These are phyloP conservation scores for Drosophila tsacasi DNA, from an alignment of 1,140 invertebrate species.

Conservation along the genomic window DNA sequence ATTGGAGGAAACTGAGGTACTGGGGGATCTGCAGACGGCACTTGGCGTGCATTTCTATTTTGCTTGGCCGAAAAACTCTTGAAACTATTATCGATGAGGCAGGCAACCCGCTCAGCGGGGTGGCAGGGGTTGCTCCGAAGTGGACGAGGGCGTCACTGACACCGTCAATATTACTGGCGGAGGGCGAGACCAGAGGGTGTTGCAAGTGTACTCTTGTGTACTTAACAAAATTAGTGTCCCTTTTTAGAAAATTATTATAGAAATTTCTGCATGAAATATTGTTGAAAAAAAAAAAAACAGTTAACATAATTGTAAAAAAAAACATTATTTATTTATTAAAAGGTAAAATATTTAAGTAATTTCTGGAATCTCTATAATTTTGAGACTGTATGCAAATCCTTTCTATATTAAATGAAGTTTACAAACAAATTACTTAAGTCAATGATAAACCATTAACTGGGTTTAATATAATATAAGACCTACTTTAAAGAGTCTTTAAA, in stretches of 20 bases:
- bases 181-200: neutral
- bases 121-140: conserved; percentile 28
- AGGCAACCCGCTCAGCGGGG: neutral
- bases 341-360: too few relatives aligned
- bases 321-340: too few relatives aligned
- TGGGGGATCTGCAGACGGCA: conserved; percentile 47
- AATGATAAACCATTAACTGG: too few relatives aligned
- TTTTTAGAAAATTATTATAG: neutral
- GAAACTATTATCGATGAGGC: conserved; percentile 75
- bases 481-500: too few relatives aligned
- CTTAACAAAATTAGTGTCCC: neutral
- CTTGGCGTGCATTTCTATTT: conserved; percentile 68
- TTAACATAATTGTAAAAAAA: too few relatives aligned
- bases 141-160: conserved; percentile 61
- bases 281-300: neutral
- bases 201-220: neutral
- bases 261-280: neutral
- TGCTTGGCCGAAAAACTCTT: conserved; percentile 72
- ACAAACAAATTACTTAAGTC: neutral
- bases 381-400: rapidly evolving
- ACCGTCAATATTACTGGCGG: conserved; percentile 26
- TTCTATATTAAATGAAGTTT: neutral
- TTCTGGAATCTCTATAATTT: neutral
- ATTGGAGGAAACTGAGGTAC: conserved; percentile 7
- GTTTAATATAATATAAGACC: too few relatives aligned